These are phyloP conservation scores for Zaprionus tsacasi DNA, from an alignment of 1,140 invertebrate genomes.

Conservation along the genomic window DNA sequence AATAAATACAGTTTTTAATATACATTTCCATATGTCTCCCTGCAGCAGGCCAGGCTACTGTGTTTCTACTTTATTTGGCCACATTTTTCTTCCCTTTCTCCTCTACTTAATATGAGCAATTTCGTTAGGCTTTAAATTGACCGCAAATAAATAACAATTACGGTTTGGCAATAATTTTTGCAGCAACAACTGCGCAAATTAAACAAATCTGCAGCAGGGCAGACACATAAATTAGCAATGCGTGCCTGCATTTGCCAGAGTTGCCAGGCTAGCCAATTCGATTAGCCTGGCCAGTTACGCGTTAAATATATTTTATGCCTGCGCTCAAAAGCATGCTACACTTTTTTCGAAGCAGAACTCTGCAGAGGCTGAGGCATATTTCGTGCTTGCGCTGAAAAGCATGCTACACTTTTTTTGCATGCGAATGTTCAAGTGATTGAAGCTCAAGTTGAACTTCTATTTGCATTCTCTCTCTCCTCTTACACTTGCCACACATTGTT, in stretches of 20 bases:
- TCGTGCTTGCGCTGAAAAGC: too few species aligned
- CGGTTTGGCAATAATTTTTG: constrained; percentile 41
- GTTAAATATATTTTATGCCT: constrained; percentile 32
- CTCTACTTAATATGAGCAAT: constrained; percentile 38
- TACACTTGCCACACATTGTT: background rate
- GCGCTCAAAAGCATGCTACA: constrained; percentile 7
- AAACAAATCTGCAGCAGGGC: constrained; percentile 43
- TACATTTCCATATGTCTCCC: background rate
- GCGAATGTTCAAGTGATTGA: background rate
- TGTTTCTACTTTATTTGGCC: background rate
- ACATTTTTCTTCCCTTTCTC: background rate
- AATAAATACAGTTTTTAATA: background rate
- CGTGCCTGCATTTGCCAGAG: constrained; percentile 32
- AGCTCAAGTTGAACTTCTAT: background rate
- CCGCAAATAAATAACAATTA: constrained; percentile 82
- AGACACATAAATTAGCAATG: constrained; percentile 74
- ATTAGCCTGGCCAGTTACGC: too few species aligned
- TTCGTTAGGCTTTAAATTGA: constrained; percentile 55
- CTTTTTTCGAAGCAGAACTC: background rate
- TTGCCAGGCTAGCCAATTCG: constrained; percentile 53
- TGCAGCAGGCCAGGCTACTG: too few species aligned
- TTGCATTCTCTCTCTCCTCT: background rate
- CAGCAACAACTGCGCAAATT: constrained; percentile 47
- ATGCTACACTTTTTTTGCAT: too few species aligned
- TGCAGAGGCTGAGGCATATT: background rate